Evolutionary conservation across 2,888 invertebrate species (phyloP).

Genomic region (Xestia rhomboidea): DNA sequence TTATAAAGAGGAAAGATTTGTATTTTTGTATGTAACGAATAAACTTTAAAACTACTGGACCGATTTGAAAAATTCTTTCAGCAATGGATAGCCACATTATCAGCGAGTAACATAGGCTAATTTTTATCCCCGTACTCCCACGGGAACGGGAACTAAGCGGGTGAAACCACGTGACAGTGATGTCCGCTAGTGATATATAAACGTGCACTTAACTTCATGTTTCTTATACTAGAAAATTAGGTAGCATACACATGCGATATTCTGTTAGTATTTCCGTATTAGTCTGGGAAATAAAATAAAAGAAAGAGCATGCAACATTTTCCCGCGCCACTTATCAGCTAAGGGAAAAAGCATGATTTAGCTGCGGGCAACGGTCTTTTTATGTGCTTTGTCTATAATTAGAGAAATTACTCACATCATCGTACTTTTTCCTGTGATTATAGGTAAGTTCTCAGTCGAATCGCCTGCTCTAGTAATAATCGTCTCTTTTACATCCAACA

Average conservation of each 20-base stretch:
- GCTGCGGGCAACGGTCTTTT: constrained; percentile 27
- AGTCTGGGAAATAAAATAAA: constrained; percentile 35
- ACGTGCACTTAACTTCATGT: constrained; percentile 4
- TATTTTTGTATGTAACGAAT: too few species aligned
- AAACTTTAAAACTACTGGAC: too few species aligned
- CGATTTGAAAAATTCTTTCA: too few species aligned
- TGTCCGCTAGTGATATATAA: constrained; percentile 1
- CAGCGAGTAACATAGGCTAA: too few species aligned
- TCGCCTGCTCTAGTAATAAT: background rate
- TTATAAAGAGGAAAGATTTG: too few species aligned
- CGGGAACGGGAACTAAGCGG: too few species aligned
- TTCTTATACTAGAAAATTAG: constrained; percentile 30
- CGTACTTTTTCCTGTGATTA: constrained; percentile 10
- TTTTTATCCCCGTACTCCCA: too few species aligned
- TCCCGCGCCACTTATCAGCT: constrained; percentile 47
- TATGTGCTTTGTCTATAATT: constrained; percentile 14
- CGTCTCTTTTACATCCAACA: background rate
- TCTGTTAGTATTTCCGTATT: constrained; percentile 48
- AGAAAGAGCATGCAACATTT: constrained; percentile 46
- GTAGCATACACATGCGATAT: constrained; percentile 29
- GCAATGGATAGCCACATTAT: too few species aligned
- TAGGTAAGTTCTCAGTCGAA: background rate
- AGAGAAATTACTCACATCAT: constrained; percentile 21
- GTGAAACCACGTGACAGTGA: too few species aligned
- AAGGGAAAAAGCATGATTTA: constrained; percentile 43